Percentiles rank a stretch among this genome's conserved stretches.
Conservation (phyloP, 2,888 invertebrate genomes). For the Epiperipatus broadwayi region DNA sequence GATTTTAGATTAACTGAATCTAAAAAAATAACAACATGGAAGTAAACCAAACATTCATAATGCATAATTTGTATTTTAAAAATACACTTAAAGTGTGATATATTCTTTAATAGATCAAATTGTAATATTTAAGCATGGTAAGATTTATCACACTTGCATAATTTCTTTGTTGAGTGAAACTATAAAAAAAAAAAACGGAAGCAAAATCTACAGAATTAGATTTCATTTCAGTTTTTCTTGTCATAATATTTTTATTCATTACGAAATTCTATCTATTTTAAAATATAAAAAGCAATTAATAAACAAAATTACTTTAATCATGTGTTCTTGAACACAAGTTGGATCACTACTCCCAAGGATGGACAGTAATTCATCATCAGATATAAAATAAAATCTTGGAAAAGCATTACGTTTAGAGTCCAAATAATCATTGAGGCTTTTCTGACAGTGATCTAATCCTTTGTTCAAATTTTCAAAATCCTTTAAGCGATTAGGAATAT, state of each 20-base stretch:
- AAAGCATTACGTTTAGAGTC: constrained; percentile 69
- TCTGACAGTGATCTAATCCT: constrained; percentile 71
- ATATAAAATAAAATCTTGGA: constrained; percentile 80
- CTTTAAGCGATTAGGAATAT: constrained; percentile 46
- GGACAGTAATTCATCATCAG: constrained; percentile 71
- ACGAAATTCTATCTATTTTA: neutral
- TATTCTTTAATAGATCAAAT: too few species aligned
- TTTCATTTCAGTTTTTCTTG: neutral
- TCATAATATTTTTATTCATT: neutral
- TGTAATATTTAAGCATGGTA: too few species aligned
- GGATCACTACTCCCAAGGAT: constrained; percentile 71
- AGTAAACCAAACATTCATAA: too few species aligned
- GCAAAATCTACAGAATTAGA: too few species aligned
- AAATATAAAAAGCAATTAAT: constrained; percentile 17
- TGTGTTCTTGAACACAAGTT: constrained; percentile 68
- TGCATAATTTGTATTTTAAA: too few species aligned
- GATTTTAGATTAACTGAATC: too few species aligned
- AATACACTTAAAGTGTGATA: too few species aligned
- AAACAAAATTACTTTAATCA: constrained; percentile 50
- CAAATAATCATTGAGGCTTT: constrained; percentile 71
- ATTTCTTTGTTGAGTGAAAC: too few species aligned
- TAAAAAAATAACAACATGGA: too few species aligned
- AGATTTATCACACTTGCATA: too few species aligned
- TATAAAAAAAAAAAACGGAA: too few species aligned
- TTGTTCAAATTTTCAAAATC: constrained; percentile 51